Percentiles rank a stretch among this genome's conserved stretches.
These are phyloP conservation scores for Meta bourneti DNA, from an alignment of 2,888 invertebrate species.

Conservation along the genomic window DNA sequence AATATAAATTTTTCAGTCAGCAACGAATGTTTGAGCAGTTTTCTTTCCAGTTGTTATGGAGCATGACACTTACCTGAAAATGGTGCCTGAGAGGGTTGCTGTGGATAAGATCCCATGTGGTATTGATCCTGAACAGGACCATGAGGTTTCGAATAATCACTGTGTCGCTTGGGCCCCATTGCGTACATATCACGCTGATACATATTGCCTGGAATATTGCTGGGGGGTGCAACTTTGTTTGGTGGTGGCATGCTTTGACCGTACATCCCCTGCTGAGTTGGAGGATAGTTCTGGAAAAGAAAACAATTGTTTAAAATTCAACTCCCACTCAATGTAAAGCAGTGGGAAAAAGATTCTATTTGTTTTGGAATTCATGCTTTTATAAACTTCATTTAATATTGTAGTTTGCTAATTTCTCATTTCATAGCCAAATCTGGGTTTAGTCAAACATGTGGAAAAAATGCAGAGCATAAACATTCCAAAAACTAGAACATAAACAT, in stretches of 20 bases:
- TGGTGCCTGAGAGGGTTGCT: constrained; percentile 66
- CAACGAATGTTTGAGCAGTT: too few relatives aligned
- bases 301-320: background rate
- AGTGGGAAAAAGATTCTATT: background rate
- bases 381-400: background rate
- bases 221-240: constrained; percentile 75
- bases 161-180: constrained; percentile 79
- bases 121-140: constrained; percentile 74
- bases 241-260: constrained; percentile 72
- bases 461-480: too few relatives aligned
- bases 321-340: background rate
- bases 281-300: constrained; percentile 65
- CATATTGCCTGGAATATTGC: constrained; percentile 66
- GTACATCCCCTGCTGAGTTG: constrained; percentile 70
- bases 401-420: background rate
- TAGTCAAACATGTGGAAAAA: too few relatives aligned
- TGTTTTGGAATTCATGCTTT: background rate
- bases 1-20: too few relatives aligned
- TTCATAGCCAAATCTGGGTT: too few relatives aligned
- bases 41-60: too few relatives aligned
- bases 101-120: constrained; percentile 71
- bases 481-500: too few relatives aligned
- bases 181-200: constrained; percentile 74
- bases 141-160: constrained; percentile 78
- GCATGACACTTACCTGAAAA: constrained; percentile 60